Evolutionary conservation across 2,113 vertebrate species (phyloP).

Genomic region (Phrynosoma blainvillii): DNA sequence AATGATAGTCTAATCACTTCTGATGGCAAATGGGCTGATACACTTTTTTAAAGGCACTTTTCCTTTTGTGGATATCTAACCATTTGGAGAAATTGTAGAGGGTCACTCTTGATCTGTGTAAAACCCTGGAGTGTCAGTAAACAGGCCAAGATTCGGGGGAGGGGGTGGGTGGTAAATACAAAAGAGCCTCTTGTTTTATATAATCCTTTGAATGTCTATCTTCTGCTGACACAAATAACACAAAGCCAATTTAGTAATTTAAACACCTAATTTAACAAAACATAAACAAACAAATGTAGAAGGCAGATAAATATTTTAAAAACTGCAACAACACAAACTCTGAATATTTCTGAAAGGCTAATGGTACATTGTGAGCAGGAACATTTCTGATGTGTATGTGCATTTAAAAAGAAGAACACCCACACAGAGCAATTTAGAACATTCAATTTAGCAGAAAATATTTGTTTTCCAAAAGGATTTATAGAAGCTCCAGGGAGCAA

Average conservation of each 20-base stretch:
- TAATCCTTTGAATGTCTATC: background rate
- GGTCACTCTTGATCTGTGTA: background rate
- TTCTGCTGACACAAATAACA: background rate
- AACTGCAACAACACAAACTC: background rate
- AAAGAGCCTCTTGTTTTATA: background rate
- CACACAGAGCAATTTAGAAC: slow-evolving; percentile 7
- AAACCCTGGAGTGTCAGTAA: background rate
- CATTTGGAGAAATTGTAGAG: background rate
- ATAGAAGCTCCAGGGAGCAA: background rate
- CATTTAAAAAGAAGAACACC: background rate
- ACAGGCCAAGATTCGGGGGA: no score
- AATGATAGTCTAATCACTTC: background rate
- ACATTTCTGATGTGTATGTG: background rate
- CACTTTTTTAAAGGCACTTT: no score
- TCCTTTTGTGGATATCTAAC: no score
- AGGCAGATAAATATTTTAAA: background rate
- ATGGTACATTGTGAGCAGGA: background rate
- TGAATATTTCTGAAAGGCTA: background rate
- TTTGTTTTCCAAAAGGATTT: slow-evolving; percentile 4
- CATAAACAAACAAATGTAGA: background rate
- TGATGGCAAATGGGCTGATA: no score
- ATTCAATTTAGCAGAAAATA: slow-evolving; percentile 24
- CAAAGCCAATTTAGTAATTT: background rate
- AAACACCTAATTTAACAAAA: background rate
- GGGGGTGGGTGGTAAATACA: background rate